Percentiles rank a stretch among this genome's conserved stretches.
Conservation (phyloP, 2,113 vertebrate genomes). For the Catharus minimus region DNA sequence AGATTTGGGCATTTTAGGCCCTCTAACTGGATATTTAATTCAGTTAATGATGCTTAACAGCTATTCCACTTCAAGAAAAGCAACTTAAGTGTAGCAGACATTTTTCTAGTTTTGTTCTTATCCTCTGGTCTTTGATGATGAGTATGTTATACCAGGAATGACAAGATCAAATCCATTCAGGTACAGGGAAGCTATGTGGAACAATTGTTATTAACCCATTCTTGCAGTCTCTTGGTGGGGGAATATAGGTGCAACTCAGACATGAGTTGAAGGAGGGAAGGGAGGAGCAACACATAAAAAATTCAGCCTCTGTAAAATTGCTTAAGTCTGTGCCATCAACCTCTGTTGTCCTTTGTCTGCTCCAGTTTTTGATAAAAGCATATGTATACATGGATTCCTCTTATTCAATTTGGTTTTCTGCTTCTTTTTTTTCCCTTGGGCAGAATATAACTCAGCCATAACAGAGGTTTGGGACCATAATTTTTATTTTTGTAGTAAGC, state of each 20-base stretch:
- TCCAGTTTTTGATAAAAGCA: background rate
- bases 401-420: background rate
- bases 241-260: background rate
- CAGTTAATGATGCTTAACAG: background rate
- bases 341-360: background rate
- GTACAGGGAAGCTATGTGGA: background rate
- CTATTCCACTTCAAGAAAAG: background rate
- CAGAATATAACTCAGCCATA: background rate
- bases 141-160: background rate
- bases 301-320: background rate
- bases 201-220: background rate
- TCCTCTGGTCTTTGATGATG: background rate
- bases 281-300: background rate
- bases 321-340: background rate
- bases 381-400: background rate
- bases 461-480: background rate
- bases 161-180: background rate
- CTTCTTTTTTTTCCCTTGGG: background rate
- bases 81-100: background rate
- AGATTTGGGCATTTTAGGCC: background rate
- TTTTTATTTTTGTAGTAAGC: background rate
- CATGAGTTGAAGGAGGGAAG: background rate
- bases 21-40: background rate
- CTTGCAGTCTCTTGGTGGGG: background rate
- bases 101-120: background rate